Percentiles rank a stretch among this genome's conserved stretches.
These are phyloP conservation scores for Plusia festucae DNA, from an alignment of 2,888 invertebrate species.

Conservation along the genomic window DNA sequence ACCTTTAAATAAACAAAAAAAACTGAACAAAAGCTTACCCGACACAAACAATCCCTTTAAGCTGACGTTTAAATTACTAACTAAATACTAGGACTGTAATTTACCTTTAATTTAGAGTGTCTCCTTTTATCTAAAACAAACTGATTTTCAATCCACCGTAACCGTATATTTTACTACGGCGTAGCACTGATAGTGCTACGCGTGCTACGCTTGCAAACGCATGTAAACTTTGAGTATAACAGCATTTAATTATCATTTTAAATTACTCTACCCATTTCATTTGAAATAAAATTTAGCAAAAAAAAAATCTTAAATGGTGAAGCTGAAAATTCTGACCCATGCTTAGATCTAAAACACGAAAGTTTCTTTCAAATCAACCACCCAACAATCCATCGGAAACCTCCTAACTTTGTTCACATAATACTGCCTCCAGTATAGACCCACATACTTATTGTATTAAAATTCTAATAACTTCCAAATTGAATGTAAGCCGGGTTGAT, in stretches of 20 bases:
- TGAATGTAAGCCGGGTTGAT: slow-evolving; percentile 14
- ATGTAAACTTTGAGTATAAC: no score
- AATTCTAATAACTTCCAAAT: slow-evolving; percentile 42
- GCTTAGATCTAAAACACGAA: neutral
- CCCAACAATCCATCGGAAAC: neutral
- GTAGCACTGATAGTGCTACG: neutral
- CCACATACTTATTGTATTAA: slow-evolving; percentile 17
- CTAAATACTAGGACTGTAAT: no score
- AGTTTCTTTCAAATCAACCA: neutral
- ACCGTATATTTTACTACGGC: neutral
- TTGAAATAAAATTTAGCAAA: neutral
- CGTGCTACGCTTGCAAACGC: neutral
- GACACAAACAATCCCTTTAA: no score
- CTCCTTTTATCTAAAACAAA: no score
- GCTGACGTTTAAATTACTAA: no score
- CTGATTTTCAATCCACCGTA: no score
- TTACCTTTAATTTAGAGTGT: no score
- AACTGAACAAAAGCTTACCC: no score
- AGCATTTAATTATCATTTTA: no score
- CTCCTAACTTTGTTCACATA: neutral
- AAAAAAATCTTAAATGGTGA: neutral
- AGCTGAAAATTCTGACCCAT: neutral
- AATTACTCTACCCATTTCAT: neutral
- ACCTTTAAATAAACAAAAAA: no score
- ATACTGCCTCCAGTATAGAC: neutral